Evolutionary conservation across 2,797 vertebrate species (phyloP), one percentile per base, ranked within the genome.

Genomic region (Stomatorhinus walkeri): DNA sequence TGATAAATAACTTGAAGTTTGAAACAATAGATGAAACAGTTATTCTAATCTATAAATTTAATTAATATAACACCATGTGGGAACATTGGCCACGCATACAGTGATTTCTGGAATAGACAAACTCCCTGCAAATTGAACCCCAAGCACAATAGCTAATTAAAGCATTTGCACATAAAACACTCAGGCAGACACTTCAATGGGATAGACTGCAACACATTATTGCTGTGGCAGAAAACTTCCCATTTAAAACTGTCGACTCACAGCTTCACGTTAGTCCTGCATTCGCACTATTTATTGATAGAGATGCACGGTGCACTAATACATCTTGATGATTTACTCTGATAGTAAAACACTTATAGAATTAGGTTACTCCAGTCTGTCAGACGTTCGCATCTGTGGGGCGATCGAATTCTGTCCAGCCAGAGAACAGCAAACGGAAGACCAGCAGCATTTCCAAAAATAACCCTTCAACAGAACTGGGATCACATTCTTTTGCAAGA

Each of bases 1-100:
- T 93, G 95, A 96, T 93, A 93, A 94, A 96, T 94, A 95, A 94
- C 92, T 94, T 89, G 86, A 91, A 93, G 93, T 93, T 93, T 87
- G 91, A 89, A 43, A 91, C 92, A 94, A 94, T 94, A 94, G 94
- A 94, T 94, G 92, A 94, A 92, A 92, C 91, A 93, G 94, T 94
- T 94, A 95, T 95, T 95, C 93, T 93, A 93, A 93, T 93, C 94
- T 93, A 95, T 95, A 94, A 94, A 96, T 96, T 96, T 95, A 96
- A 96, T 96, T 95, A 96, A 93, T 95, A 93, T 94, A 95, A 95
- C 94, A 94, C 76, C 95, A 92, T 95, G 91, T 94, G 91, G 93
- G 91, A 94, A 93, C 92, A 92, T 92, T 89, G 92, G 87, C 87
- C 90, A 87, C 88, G 90, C 87, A 89, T 88, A 90, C 89, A 89